Evolutionary conservation across 2,888 invertebrate species (phyloP).

Genomic region (Bhutanitis thaidina): DNA sequence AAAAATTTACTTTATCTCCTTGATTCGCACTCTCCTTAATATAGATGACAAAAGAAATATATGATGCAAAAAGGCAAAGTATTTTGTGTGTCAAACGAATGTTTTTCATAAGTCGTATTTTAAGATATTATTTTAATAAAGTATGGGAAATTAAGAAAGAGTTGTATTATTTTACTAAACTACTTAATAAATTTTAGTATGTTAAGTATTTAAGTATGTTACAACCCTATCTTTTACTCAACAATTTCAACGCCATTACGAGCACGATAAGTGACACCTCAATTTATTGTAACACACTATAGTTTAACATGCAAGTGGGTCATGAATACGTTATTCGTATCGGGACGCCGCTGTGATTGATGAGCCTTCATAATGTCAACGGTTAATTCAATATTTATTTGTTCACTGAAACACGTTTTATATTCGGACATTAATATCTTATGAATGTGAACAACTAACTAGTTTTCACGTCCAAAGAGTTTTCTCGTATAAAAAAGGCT

Average conservation of each 20-base stretch:
- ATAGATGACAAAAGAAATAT: too few relatives aligned
- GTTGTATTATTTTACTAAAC: too few relatives aligned
- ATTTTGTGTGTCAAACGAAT: too few relatives aligned
- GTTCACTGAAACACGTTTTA: constrained; percentile 10
- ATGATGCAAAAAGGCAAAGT: too few relatives aligned
- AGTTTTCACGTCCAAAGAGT: not conserved
- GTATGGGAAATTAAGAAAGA: too few relatives aligned
- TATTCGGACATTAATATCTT: not conserved
- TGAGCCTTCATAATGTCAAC: constrained; percentile 50
- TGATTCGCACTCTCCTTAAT: too few relatives aligned
- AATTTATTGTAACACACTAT: constrained; percentile 48
- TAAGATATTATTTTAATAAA: too few relatives aligned
- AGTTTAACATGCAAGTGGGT: constrained; percentile 42
- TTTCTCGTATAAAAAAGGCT: too few relatives aligned
- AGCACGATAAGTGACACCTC: constrained; percentile 55
- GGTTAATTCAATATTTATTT: constrained; percentile 51
- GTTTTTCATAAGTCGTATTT: too few relatives aligned
- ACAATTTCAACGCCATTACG: constrained; percentile 45
- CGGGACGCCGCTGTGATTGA: constrained; percentile 51
- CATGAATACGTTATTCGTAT: constrained; percentile 51
- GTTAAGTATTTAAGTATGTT: not conserved
- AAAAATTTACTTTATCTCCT: too few relatives aligned
- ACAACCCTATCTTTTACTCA: constrained; percentile 35
- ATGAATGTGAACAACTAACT: not conserved
- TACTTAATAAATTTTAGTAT: not conserved